Percentiles rank a stretch among this genome's conserved stretches.
These are phyloP conservation scores for Pelodiscus sinensis DNA, from an alignment of 2,113 vertebrate species.

Conservation along the genomic window DNA sequence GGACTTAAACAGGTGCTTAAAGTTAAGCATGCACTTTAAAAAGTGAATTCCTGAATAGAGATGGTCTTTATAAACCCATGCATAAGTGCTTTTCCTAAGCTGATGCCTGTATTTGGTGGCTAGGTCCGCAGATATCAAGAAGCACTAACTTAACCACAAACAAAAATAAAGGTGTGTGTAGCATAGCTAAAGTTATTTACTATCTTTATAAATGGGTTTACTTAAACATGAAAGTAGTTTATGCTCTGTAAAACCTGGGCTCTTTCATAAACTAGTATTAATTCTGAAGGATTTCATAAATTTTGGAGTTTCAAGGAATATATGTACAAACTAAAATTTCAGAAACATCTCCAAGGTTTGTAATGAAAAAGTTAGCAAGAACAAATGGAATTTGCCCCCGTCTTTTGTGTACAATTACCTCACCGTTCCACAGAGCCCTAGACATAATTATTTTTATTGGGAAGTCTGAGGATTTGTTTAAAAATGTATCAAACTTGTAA, in stretches of 20 bases:
- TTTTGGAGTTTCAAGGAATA: neutral
- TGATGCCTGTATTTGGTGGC: too few relatives aligned
- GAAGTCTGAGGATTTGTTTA: neutral
- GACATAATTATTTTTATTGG: neutral
- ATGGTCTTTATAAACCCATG: neutral
- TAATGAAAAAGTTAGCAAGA: neutral
- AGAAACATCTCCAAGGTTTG: neutral
- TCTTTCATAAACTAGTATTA: neutral
- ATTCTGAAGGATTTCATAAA: neutral
- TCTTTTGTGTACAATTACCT: neutral
- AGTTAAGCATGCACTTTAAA: neutral
- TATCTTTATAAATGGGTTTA: neutral
- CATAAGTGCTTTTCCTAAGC: neutral
- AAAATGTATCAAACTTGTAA: neutral
- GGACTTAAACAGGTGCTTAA: too few relatives aligned
- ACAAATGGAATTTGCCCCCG: neutral
- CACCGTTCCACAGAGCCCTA: neutral
- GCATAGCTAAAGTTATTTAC: neutral
- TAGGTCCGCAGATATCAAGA: too few relatives aligned
- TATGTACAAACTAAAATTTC: neutral
- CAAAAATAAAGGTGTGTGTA: neutral
- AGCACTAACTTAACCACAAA: too few relatives aligned
- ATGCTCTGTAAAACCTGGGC: neutral
- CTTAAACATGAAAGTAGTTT: neutral
- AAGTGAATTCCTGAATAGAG: neutral